Base-by-base conservation (phyloP, 2,888 invertebrate species). In the Malachius bipustulatus region DNA sequence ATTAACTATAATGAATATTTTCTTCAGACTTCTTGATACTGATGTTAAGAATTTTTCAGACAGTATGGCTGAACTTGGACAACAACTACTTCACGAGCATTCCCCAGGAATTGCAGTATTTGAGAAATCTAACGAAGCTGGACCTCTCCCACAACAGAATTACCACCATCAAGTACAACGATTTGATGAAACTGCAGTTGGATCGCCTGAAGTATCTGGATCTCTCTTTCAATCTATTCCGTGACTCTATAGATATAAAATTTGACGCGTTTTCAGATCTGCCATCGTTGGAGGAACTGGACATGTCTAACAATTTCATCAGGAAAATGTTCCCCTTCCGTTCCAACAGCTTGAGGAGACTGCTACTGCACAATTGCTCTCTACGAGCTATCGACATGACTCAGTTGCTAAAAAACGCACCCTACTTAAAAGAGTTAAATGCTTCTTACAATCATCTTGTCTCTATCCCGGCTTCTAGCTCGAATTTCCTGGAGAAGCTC, bases 231-330 rank as follows among this genome's bases (percentile, higher is more conserved):
- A 83, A 83, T 51, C 55, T 63, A 32, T 73, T 83, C 40, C 62
- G 58, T 15, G 60, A 66, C 33, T 75, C 77, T 77, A 46, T 62
- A 2, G 66, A 67, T 30, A 56, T 79, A 24, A 68, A 66, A 52
- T 70, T 75, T 1, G 68, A 65, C 38, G 57, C 65, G 15, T 63
- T 71, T 2, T 61, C 55, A 33, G 62, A 65, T 37, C 64, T 70
- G 1, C 55, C 55, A 0, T 71, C 62, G 31, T 59, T 83, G 31
- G 66, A 65, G 48, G 64, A 62, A 26, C 57, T 83, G n/a, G 70
- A 74, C 42, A 57, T 83, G n/a, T 74, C 76, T 1, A 59, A 66
- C 31, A 83, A 83, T 57, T 67, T 66, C 19, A 60, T 83, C 16
- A 44, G 51, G 40, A 52, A 47, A 32, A 41, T 47, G 37, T 37